These are phyloP conservation scores for Heliconius hewitsoni DNA, from an alignment of 1,140 invertebrate species.

Conservation along the genomic window DNA sequence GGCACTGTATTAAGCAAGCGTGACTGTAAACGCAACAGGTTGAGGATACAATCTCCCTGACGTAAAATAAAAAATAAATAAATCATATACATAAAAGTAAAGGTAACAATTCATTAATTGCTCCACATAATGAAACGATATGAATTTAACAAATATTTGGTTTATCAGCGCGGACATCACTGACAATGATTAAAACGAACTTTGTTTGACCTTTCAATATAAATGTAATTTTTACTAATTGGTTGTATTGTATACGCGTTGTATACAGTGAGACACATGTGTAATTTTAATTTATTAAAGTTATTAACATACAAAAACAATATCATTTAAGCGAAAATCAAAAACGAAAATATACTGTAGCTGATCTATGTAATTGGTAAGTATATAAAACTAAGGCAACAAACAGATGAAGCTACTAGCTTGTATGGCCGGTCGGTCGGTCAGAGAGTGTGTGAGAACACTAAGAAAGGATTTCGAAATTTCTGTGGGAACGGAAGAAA, in stretches of 20 bases:
- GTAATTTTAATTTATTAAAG: background rate
- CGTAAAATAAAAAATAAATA: background rate
- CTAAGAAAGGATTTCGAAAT: too few species aligned
- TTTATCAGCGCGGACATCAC: background rate
- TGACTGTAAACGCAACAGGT: too few species aligned
- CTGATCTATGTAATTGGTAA: too few species aligned
- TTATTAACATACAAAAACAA: background rate
- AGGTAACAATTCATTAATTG: background rate
- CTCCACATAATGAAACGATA: background rate
- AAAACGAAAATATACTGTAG: too few species aligned
- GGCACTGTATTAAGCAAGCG: too few species aligned
- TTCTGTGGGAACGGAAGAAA: too few species aligned
- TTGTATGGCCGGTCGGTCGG: too few species aligned
- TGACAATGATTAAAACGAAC: slow-evolving; percentile 12
- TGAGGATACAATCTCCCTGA: too few species aligned
- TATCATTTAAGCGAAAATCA: too few species aligned
- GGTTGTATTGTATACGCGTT: background rate
- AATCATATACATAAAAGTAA: background rate
- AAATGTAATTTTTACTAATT: background rate
- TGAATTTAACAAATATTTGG: background rate
- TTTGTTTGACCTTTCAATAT: slow-evolving; percentile 12
- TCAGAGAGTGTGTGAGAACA: too few species aligned
- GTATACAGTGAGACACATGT: background rate
- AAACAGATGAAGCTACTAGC: too few species aligned
- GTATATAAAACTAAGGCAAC: too few species aligned